These are phyloP conservation scores for Platyscapa corneri DNA, from an alignment of 1,140 invertebrate genomes.

Conservation along the genomic window DNA sequence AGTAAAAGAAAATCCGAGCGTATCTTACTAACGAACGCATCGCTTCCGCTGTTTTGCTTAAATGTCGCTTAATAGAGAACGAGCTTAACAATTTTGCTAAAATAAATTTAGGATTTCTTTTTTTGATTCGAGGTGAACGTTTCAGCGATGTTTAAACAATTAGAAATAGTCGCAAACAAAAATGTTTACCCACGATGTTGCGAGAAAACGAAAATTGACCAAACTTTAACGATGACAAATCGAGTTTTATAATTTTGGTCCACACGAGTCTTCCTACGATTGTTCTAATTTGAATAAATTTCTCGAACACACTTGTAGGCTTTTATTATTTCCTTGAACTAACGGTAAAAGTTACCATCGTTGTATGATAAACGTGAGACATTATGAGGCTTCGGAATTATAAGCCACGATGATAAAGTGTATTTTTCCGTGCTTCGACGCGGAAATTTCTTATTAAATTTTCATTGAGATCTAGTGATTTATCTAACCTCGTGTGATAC, in stretches of 20 bases:
- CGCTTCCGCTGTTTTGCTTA: too few relatives aligned
- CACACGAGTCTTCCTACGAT: background rate
- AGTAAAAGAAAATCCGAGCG: background rate
- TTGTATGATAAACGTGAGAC: slow-evolving; percentile 19
- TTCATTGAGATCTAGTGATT: background rate
- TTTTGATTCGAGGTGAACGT: too few relatives aligned
- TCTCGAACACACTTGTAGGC: background rate
- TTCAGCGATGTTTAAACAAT: too few relatives aligned
- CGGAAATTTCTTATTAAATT: background rate
- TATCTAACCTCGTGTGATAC: background rate
- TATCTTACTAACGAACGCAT: background rate
- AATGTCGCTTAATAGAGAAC: too few relatives aligned
- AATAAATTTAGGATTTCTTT: too few relatives aligned
- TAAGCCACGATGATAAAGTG: background rate
- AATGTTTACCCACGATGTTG: too few relatives aligned
- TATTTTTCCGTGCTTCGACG: background rate
- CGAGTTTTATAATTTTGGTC: background rate
- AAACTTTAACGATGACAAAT: background rate
- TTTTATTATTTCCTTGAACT: background rate
- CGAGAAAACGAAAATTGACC: too few relatives aligned
- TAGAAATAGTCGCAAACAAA: too few relatives aligned
- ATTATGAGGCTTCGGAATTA: background rate
- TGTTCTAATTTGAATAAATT: slow-evolving; percentile 7
- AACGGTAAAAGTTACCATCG: slow-evolving; percentile 4
- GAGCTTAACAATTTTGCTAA: too few relatives aligned